Conservation (phyloP, 35 echinoderm and acorn worm species). For the Amphiura filiformis region DNA sequence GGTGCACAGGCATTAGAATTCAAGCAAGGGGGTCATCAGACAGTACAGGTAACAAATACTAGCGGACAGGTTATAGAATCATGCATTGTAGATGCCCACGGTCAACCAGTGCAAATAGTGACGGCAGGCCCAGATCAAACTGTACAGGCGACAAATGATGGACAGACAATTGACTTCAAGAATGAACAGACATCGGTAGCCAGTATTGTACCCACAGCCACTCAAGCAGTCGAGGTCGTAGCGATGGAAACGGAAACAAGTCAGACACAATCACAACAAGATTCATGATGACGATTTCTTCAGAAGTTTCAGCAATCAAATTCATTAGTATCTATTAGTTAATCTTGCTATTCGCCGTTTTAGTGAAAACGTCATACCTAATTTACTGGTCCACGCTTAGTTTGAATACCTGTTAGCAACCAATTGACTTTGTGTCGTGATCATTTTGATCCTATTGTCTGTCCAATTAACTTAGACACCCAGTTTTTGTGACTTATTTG, state of each 20-base stretch:
- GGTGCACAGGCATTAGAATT: neutral
- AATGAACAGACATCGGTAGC: neutral
- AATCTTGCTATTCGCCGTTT: no score
- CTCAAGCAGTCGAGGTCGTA: slow-evolving; percentile 27
- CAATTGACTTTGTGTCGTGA: no score
- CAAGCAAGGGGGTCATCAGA: neutral
- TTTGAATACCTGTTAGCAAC: no score
- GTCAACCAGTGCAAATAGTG: neutral
- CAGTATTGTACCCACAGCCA: slow-evolving; percentile 9
- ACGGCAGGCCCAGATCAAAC: neutral
- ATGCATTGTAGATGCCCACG: no score
- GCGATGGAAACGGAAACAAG: slow-evolving; percentile 8
- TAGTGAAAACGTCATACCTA: no score
- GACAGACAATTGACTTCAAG: neutral
- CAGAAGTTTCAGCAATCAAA: no score
- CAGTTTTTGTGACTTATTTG: no score
- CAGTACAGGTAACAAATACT: slow-evolving; percentile 16
- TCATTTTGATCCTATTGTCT: no score
- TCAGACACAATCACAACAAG: neutral
- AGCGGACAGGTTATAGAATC: slow-evolving; percentile 9
- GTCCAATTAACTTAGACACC: no score
- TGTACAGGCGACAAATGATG: neutral
- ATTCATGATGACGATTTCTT: no score
- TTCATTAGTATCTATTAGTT: no score
- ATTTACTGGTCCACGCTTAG: no score